phyloP scores from a whole-genome alignment of 2,888 invertebrate genomes.

The Diaperis boleti region DNA sequence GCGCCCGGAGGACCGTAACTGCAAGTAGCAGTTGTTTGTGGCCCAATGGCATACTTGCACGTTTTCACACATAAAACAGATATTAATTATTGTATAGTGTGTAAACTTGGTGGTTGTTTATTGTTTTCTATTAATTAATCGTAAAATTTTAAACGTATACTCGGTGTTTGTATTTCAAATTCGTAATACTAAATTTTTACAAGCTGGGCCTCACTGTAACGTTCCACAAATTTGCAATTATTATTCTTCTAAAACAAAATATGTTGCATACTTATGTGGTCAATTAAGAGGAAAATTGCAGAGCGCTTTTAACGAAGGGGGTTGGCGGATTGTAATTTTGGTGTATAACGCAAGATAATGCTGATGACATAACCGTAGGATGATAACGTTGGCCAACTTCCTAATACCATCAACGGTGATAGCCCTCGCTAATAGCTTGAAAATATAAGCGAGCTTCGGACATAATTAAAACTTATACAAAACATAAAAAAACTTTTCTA shows the following conservation, averaged over 20 bases:
- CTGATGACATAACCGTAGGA: conserved; percentile 33
- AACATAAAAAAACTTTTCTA: conserved; percentile 18
- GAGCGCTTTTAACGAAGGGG: conserved; percentile 37
- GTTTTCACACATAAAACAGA: too few relatives aligned
- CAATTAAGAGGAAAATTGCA: conserved; percentile 37
- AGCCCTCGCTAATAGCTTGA: conserved; percentile 22
- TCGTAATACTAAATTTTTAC: too few relatives aligned
- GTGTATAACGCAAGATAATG: conserved; percentile 36
- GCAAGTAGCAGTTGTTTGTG: too few relatives aligned
- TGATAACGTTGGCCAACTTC: conserved; percentile 28
- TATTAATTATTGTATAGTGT: too few relatives aligned
- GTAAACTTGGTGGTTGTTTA: too few relatives aligned
- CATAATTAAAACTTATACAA: conserved; percentile 36
- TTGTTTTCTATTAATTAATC: too few relatives aligned
- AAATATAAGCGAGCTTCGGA: conserved; percentile 23
- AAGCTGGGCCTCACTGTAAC: too few relatives aligned
- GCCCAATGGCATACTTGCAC: too few relatives aligned
- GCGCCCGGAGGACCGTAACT: too few relatives aligned
- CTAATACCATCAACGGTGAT: conserved; percentile 34
- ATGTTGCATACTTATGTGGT: neutral
- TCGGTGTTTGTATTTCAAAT: too few relatives aligned
- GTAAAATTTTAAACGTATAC: too few relatives aligned
- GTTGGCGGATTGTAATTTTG: conserved; percentile 30
- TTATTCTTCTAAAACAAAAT: conserved; percentile 8
- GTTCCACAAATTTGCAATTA: conserved; percentile 19